phyloP scores from a whole-genome alignment of 2,113 vertebrate species.

The Tor tambroides region DNA sequence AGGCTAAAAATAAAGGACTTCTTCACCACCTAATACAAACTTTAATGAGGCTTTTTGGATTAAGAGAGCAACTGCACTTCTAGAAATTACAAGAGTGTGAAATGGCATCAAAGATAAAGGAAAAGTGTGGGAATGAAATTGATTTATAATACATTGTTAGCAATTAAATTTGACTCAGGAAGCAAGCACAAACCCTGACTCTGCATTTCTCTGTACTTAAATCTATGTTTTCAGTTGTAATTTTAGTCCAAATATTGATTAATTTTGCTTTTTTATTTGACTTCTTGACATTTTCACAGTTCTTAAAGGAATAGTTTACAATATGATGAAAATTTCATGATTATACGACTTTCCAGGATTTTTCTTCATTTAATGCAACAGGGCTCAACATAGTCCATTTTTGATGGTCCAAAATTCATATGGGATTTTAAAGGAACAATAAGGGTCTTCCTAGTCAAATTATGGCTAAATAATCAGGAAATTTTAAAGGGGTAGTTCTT shows the following conservation, averaged over 20 bases:
- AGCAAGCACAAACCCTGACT: not conserved
- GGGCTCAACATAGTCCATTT: too few relatives aligned
- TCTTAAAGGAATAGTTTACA: too few relatives aligned
- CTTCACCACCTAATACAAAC: not conserved
- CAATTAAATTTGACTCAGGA: not conserved
- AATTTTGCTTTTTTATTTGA: not conserved
- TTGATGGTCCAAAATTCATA: too few relatives aligned
- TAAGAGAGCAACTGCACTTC: not conserved
- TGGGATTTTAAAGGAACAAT: too few relatives aligned
- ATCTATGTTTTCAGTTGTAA: not conserved
- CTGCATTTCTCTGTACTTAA: not conserved
- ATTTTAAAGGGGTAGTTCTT: too few relatives aligned
- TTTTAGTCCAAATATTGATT: not conserved
- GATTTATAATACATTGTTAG: not conserved
- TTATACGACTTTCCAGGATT: too few relatives aligned
- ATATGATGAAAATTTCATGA: too few relatives aligned
- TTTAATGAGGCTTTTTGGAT: not conserved
- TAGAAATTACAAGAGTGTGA: not conserved
- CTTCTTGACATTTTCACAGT: not conserved
- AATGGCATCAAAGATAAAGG: not conserved
- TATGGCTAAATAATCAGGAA: not conserved
- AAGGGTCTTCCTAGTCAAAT: too few relatives aligned
- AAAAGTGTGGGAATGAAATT: not conserved
- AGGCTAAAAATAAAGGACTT: not conserved
- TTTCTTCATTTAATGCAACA: too few relatives aligned